Base-by-base conservation (phyloP, 1,140 invertebrate genomes). In the Drosophila neocordata region DNA sequence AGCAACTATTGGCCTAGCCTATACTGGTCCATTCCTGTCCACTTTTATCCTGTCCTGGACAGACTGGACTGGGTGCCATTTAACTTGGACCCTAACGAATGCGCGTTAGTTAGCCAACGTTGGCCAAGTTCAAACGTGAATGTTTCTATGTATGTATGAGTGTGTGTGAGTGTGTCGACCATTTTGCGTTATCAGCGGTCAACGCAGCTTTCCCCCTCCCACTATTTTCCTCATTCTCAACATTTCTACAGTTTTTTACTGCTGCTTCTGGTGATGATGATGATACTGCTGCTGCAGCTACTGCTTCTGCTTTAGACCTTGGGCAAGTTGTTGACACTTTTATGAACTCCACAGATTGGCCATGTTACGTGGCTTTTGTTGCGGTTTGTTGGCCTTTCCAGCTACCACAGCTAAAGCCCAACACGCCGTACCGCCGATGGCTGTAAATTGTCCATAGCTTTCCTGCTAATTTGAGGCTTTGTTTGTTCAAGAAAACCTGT, bases 331-430 rank as follows among this genome's bases (percentile, higher is more conserved):
- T 87, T 87, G 83, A 87, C 83, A 87, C 84, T 87, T 87, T 88
- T 87, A 87, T 87, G 83, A 87, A 87, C 83, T 88, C 79, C 83
- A 73, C 79, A 87, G 83, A 87, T 87, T 87, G 83, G 76, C 83
- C 83, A 77, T 88, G 83, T 88, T 88, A 79, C 77, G 84, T 77
- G 83, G 84, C 83, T 88, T 88, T 88, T 79, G 83, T 73, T 87
- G 83, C 79, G 83, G 83, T 77, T 79, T 79, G 82, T 79, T 87
- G 71, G 79, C 64, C 66, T 71, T 79, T 79, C 70, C 82, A 58
- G 69, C 60, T 67, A 79, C 70, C 79, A 77, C 77, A 48, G 18
- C 15, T 18, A 48, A 48, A 71, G 53, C 27, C 62, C 51, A 60
- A 31, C 69, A 51, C 69, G 57, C 64, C 56, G 18, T 11, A 53